Evolutionary conservation across 2,797 vertebrate species (phyloP).

Genomic region (Chiropotes sagulatus): DNA sequence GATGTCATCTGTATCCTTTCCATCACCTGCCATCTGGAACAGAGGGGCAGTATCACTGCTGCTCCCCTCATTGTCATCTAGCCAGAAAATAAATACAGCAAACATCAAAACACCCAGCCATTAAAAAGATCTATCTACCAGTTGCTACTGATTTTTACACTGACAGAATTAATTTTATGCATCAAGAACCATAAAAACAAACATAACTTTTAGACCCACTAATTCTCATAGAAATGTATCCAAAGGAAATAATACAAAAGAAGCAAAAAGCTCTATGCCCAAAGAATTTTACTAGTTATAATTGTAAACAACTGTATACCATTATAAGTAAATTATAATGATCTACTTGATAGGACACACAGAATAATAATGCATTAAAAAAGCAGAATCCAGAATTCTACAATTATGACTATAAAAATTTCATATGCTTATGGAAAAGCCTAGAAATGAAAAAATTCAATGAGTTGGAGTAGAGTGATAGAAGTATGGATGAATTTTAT

Average conservation of each 20-base stretch:
- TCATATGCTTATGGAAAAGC: constrained; percentile 13
- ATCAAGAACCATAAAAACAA: background rate
- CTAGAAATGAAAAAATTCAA: background rate
- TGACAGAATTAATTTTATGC: background rate
- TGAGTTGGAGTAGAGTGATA: background rate
- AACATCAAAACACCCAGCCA: background rate
- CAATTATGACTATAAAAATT: constrained; percentile 5
- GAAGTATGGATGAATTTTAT: background rate
- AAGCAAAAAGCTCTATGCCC: background rate
- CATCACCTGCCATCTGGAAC: constrained; percentile 99
- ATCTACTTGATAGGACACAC: background rate
- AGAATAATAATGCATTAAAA: background rate
- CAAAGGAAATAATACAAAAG: constrained; percentile 1
- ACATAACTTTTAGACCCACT: background rate
- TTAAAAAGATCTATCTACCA: background rate
- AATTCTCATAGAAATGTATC: constrained; percentile 11
- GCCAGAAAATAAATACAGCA: constrained; percentile 28
- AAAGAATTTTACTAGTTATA: background rate
- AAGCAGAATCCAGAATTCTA: background rate
- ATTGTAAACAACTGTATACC: background rate
- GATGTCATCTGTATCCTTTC: constrained; percentile 95
- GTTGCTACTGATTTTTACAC: background rate
- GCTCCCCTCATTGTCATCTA: constrained; percentile 99
- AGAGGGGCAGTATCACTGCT: constrained; percentile 98
- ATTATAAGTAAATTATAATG: background rate